Percentiles rank a stretch among this genome's conserved stretches.
Conservation (phyloP, 2,113 vertebrate species). For the Pitta sordida region DNA sequence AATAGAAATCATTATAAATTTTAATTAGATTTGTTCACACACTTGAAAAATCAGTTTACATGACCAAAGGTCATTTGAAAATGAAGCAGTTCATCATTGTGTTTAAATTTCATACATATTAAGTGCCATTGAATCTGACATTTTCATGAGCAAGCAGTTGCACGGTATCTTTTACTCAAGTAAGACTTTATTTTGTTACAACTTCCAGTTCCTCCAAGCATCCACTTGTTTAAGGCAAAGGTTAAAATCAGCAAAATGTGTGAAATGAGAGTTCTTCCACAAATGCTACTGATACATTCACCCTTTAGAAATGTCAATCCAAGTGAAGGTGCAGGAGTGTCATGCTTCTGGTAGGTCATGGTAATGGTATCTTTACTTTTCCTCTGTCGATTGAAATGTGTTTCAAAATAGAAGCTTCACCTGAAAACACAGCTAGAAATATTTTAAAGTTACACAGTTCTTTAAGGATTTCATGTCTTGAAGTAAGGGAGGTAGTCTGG, state of each 20-base stretch:
- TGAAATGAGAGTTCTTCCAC: neutral
- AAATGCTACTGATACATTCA: neutral
- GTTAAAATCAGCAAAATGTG: neutral
- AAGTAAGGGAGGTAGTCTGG: neutral
- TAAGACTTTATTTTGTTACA: neutral
- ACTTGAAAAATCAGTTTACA: neutral
- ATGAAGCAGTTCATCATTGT: neutral
- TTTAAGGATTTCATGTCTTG: neutral
- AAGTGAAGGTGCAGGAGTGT: neutral
- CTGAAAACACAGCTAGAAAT: neutral
- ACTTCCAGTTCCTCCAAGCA: neutral
- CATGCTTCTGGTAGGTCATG: neutral
- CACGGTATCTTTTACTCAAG: neutral
- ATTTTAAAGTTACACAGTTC: neutral
- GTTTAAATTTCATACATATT: neutral
- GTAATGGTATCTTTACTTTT: neutral
- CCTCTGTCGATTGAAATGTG: neutral
- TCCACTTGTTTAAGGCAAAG: neutral
- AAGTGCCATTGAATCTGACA: neutral
- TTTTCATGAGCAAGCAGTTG: neutral
- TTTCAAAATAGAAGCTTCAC: neutral
- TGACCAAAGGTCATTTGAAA: neutral
- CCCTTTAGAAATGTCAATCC: neutral
- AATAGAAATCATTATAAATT: neutral
- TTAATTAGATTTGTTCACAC: neutral